Conservation (phyloP, 2,797 vertebrate genomes). For the Trachurus trachurus region DNA sequence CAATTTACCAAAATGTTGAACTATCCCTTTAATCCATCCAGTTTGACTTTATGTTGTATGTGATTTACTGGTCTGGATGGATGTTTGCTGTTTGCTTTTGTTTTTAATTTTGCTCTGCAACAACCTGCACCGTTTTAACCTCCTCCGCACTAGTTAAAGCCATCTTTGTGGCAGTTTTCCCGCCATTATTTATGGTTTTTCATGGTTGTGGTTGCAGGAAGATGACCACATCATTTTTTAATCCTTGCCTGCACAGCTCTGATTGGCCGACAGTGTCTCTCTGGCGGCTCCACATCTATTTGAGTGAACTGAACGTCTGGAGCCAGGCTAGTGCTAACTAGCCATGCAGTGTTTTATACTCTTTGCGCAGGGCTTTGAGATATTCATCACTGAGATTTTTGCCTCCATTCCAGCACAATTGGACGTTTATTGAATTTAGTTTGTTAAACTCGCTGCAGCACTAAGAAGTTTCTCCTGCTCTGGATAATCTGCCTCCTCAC, state of each 20-base stretch:
- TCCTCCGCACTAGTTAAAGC: neutral
- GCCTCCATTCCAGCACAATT: neutral
- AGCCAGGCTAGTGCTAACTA: neutral
- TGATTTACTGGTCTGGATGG: neutral
- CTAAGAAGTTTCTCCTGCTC: neutral
- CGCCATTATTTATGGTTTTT: neutral
- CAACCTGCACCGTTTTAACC: neutral
- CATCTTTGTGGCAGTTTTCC: neutral
- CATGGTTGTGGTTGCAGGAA: neutral
- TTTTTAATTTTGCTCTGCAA: neutral
- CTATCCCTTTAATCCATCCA: neutral
- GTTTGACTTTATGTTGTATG: neutral
- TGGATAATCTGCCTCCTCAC: neutral
- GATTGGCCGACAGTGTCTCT: neutral
- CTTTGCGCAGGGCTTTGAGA: too few relatives aligned
- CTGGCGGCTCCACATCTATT: neutral
- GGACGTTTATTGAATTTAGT: neutral
- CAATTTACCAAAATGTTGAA: too few relatives aligned
- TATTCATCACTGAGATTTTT: neutral
- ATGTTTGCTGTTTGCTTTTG: neutral
- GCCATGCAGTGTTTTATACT: neutral
- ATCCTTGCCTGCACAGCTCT: neutral
- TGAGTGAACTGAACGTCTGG: neutral
- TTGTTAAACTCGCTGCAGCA: neutral
- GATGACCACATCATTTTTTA: neutral